Conservation (phyloP, 2,888 invertebrate genomes). For the Carpatolechia fugitivella region DNA sequence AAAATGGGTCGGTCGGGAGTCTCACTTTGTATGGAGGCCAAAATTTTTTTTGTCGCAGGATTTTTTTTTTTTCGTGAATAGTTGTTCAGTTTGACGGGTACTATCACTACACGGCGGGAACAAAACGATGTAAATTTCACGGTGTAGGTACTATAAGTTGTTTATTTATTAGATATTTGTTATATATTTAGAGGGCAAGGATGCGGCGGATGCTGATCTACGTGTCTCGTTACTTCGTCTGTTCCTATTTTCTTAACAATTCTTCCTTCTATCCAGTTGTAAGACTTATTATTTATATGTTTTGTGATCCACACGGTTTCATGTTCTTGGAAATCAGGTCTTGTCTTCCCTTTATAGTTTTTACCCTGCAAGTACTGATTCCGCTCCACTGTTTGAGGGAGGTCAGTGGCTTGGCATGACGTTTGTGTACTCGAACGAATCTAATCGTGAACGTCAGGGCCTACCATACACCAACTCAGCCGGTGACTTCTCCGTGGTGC, state of each 20-base stretch:
- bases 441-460: not conserved
- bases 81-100: too few relatives aligned
- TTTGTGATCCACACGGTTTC: not conserved
- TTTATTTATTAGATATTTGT: too few relatives aligned
- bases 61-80: too few relatives aligned
- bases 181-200: not conserved
- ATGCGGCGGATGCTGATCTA: too few relatives aligned
- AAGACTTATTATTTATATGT: not conserved
- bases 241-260: too few relatives aligned
- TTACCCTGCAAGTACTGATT: not conserved
- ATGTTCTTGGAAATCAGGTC: not conserved
- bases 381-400: not conserved
- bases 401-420: constrained; percentile 2
- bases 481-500: not conserved
- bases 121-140: too few relatives aligned
- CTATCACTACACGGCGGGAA: too few relatives aligned
- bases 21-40: too few relatives aligned
- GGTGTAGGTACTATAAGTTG: too few relatives aligned
- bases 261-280: not conserved
- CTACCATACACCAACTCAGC: constrained; percentile 1
- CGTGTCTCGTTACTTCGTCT: too few relatives aligned
- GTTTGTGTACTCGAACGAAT: not conserved
- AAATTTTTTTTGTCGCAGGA: too few relatives aligned
- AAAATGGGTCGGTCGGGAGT: too few relatives aligned
- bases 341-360: not conserved